Percentiles rank a stretch among this genome's conserved stretches.
Evolutionary conservation across 2,797 vertebrate species (phyloP).

Genomic region (Meriones psammophilus): DNA sequence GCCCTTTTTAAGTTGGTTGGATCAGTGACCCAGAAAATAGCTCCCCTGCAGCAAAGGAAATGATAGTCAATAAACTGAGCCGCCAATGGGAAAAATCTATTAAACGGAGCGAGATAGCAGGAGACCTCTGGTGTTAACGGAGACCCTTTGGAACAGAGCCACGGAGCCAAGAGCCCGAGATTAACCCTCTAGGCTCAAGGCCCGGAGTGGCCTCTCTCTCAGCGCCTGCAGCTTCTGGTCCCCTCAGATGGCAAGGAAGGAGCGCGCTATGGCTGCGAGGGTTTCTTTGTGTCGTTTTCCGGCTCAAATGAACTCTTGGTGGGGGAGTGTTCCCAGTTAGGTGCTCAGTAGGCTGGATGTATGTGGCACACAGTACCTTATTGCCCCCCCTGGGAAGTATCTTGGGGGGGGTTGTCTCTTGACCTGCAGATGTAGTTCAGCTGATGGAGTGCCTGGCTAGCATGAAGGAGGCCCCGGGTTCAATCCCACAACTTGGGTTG

Average conservation of each 20-base stretch:
- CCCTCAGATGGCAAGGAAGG: not conserved
- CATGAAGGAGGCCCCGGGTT: not conserved
- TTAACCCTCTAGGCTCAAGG: conserved; percentile 85
- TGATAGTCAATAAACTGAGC: conserved; percentile 92
- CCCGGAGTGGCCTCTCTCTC: not conserved
- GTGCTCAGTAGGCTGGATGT: not conserved
- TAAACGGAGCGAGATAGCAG: conserved; percentile 86
- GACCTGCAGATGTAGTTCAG: not conserved
- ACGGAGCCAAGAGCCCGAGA: conserved; percentile 72
- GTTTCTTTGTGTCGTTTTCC: not conserved
- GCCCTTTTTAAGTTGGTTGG: conserved; percentile 91
- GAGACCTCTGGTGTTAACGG: conserved; percentile 88
- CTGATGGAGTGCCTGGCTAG: not conserved
- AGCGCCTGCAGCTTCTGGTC: not conserved
- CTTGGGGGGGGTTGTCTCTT: not conserved
- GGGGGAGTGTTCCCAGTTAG: not conserved
- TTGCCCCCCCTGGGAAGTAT: not conserved
- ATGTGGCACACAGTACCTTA: not conserved
- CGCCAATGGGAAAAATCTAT: conserved; percentile 91
- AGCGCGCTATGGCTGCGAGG: not conserved
- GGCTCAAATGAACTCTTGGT: not conserved
- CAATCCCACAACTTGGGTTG: not conserved
- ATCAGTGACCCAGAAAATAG: conserved; percentile 96
- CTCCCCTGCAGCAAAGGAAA: conserved; percentile 94
- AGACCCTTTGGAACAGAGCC: conserved; percentile 89